A percentile compares a stretch with the other conserved stretches of the same genome.
These are phyloP conservation scores for Ectemnius lituratus DNA, from an alignment of 2,888 invertebrate genomes.

Conservation along the genomic window DNA sequence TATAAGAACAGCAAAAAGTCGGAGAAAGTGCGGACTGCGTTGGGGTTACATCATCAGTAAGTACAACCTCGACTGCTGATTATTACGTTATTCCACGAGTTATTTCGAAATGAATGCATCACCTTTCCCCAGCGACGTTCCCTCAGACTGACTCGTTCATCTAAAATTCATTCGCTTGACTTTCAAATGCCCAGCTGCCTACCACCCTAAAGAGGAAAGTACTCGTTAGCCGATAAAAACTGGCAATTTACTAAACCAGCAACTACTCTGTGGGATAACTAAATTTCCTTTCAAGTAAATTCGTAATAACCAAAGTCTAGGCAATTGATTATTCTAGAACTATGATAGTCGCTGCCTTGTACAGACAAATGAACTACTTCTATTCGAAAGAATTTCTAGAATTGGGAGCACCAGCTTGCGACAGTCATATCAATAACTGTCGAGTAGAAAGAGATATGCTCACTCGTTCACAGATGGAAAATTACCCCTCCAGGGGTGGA, in stretches of 20 bases:
- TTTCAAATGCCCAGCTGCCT: background rate
- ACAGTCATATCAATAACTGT: constrained; percentile 52
- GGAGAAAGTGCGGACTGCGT: constrained; percentile 6
- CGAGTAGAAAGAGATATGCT: constrained; percentile 29
- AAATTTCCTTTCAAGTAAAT: no score
- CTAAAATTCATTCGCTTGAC: background rate
- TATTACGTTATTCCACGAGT: constrained; percentile 8
- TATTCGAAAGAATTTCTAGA: constrained; percentile 17
- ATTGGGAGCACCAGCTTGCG: constrained; percentile 36
- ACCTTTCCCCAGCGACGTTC: constrained; percentile 3
- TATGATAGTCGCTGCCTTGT: no score
- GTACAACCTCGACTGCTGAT: constrained; percentile 26
- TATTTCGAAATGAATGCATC: background rate
- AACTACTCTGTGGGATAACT: no score
- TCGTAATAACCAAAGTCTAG: no score
- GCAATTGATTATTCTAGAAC: no score
- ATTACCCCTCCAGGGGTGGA: constrained; percentile 26
- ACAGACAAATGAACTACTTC: background rate
- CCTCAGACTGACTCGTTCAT: background rate
- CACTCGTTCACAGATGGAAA: constrained; percentile 41
- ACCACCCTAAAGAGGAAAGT: no score
- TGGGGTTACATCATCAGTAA: constrained; percentile 3
- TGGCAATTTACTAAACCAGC: no score
- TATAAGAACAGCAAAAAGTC: constrained; percentile 7
- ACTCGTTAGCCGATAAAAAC: no score